Evolutionary conservation across 2,797 vertebrate genomes (phyloP), one percentile per base, ranked within the genome.

Genomic region (Cuculus canorus): DNA sequence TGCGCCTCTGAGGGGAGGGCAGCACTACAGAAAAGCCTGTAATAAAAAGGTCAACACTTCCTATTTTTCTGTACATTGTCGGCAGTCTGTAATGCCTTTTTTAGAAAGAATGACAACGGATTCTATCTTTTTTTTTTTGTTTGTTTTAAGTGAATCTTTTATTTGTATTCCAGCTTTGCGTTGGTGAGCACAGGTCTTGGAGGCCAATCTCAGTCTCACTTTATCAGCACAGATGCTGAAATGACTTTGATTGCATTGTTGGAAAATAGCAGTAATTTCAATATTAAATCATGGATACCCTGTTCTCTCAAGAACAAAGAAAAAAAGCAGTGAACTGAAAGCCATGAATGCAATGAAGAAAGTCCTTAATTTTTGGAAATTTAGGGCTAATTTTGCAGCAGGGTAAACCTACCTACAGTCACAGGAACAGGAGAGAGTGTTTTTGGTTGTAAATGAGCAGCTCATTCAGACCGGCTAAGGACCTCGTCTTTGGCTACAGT

Each of bases 21-120:
- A 97, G 93, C 96, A 65, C 96, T 78, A 95, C 97, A 96, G 97
- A 97, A 96, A 97, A 97, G 97, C 97, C 98, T 98, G 91, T 98
- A 98, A 98, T 98, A 98, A 98, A 99, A 99, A 99, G 99, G 99
- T 99, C 99, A 99, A 98, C 98, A 97, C 98, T 98, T 98, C 98
- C 98, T 98, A 98, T 98, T 98, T 98, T 98, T 98, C 97, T 97
- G 97, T 98, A 97, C 95, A 96, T 98, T 97, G 98, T 98, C 96
- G 97, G 98, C 98, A 98, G 98, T 97, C 97, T 98, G 98, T 98
- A 98, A 98, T 98, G 98, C 98, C 98, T 98, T 98, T 39, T 98
- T 98, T 98, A 98, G 98, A 98, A 98, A 98, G 98, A 98, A 98
- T 98, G 98, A 98, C 98, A 98, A 98, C 75, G 96, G 97, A 98